Evolutionary conservation across 2,888 invertebrate genomes (phyloP).

Genomic region (Rugalucina vietnamica): DNA sequence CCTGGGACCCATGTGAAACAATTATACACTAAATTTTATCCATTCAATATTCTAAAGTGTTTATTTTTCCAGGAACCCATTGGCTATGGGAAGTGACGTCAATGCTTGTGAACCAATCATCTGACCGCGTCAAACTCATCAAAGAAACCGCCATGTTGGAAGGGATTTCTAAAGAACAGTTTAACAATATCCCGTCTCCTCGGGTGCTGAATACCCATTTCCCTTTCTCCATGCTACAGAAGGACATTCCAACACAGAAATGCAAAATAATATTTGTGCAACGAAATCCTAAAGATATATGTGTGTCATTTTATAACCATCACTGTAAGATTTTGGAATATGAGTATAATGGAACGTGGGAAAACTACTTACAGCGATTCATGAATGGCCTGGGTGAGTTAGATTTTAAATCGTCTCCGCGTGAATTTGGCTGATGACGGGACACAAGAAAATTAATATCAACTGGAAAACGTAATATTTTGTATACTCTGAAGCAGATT

Average conservation of each 20-base stretch:
- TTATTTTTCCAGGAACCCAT: conserved; percentile 63
- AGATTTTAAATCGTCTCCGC: no score
- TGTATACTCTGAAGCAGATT: no score
- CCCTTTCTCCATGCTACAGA: conserved; percentile 62
- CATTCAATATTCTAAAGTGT: no score
- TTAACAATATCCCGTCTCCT: conserved; percentile 61
- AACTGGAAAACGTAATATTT: no score
- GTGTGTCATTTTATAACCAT: conserved; percentile 71
- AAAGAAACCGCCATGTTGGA: conserved; percentile 72
- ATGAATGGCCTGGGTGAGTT: conserved; percentile 62
- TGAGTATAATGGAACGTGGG: conserved; percentile 63
- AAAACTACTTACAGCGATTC: conserved; percentile 62
- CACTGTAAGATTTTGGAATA: conserved; percentile 67
- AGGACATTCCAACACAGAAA: conserved; percentile 55
- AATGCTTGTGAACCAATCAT: conserved; percentile 64
- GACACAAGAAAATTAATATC: no score
- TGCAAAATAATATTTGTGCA: conserved; percentile 69
- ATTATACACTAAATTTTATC: no score
- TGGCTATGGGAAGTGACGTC: conserved; percentile 73
- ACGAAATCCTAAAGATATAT: conserved; percentile 71
- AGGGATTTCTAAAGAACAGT: conserved; percentile 50
- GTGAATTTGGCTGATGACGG: no score
- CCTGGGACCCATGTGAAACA: no score
- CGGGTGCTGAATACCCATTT: conserved; percentile 69
- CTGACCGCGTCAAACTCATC: conserved; percentile 63